A percentile compares a stretch with the other conserved stretches of the same genome.
These are phyloP conservation scores for Aleiodes sp. DNA, from an alignment of 1,140 invertebrate species.

Conservation along the genomic window DNA sequence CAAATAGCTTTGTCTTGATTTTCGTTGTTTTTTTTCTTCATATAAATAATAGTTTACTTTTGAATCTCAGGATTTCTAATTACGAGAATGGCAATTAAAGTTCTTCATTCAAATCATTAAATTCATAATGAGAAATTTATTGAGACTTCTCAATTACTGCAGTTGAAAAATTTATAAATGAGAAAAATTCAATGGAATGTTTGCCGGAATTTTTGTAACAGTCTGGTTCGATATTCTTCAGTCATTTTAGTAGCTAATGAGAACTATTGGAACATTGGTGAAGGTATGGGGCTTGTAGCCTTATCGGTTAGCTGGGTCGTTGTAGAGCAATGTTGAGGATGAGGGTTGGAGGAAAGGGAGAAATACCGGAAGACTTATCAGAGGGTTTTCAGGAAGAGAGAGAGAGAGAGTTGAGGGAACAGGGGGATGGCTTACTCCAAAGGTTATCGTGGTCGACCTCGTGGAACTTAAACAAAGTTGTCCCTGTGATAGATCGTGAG, in stretches of 20 bases:
- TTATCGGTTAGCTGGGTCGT: slow-evolving; percentile 6
- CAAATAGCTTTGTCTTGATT: slow-evolving; percentile 8
- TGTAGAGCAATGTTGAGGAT: too few species aligned
- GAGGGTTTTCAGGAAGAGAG: slow-evolving; percentile 27
- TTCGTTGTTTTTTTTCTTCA: background rate
- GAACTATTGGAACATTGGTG: slow-evolving; percentile 40
- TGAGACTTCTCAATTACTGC: background rate
- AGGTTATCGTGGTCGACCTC: slow-evolving; percentile 45
- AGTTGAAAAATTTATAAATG: background rate
- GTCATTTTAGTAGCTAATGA: slow-evolving; percentile 33
- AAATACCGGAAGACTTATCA: slow-evolving; percentile 46
- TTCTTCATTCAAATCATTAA: background rate
- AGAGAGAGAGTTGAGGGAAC: background rate
- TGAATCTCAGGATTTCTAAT: background rate
- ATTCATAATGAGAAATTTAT: background rate
- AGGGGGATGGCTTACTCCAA: slow-evolving; percentile 41
- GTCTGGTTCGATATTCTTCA: background rate
- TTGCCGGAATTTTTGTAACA: background rate
- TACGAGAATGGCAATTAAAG: background rate
- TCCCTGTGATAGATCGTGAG: background rate
- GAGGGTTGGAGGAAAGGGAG: slow-evolving; percentile 29
- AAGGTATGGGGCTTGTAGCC: background rate
- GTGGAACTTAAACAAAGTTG: slow-evolving; percentile 48
- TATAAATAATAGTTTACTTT: background rate
- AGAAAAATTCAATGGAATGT: background rate